A percentile compares a stretch with the other conserved stretches of the same genome.
These are phyloP conservation scores for Camelus dromedarius DNA, from an alignment of 2,113 vertebrate species.

Conservation along the genomic window DNA sequence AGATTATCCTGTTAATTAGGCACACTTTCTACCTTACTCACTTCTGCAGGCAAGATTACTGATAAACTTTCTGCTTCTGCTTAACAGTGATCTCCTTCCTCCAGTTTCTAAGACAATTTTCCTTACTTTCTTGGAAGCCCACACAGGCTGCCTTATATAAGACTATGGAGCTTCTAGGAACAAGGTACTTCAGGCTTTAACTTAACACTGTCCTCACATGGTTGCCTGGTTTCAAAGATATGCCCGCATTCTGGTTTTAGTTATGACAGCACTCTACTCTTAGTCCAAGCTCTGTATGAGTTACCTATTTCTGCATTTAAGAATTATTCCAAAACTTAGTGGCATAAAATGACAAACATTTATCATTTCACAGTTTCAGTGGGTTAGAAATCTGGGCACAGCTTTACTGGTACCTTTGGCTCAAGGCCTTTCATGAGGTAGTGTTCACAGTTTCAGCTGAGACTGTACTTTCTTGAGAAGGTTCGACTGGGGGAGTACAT, in stretches of 20 bases:
- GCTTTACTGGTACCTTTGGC: background rate
- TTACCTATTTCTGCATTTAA: background rate
- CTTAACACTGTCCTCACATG: background rate
- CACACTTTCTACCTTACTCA: background rate
- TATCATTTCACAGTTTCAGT: background rate
- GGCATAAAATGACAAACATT: background rate
- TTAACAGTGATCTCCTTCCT: background rate
- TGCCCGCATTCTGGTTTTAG: background rate
- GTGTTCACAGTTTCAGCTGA: background rate
- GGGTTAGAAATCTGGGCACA: background rate
- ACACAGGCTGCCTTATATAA: background rate
- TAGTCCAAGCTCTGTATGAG: background rate
- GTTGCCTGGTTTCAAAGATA: background rate
- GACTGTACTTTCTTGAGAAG: background rate
- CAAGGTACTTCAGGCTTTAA: background rate
- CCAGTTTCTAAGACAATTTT: background rate
- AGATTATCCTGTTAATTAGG: background rate
- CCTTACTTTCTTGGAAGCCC: background rate
- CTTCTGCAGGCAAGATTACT: background rate
- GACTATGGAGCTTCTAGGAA: background rate
- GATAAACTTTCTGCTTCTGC: background rate
- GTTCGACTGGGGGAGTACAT: fast-evolving
- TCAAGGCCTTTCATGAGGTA: background rate
- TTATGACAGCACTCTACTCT: background rate
- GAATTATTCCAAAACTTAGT: background rate